Evolutionary conservation across 2,888 invertebrate genomes (phyloP).

Genomic region (Hypsopygia costalis): DNA sequence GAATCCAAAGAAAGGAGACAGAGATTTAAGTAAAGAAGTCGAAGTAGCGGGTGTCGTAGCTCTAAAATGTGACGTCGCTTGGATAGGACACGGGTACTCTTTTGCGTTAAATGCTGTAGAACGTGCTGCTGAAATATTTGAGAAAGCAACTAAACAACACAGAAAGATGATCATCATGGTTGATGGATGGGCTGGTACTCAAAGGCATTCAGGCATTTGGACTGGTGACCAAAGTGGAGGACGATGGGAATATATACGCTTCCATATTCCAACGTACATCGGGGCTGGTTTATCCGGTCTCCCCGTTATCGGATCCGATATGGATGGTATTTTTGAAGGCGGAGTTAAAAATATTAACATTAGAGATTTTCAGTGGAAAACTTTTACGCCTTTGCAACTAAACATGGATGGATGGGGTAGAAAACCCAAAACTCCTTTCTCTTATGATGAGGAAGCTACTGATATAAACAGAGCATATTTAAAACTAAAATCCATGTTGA

Average conservation of each 20-base stretch:
- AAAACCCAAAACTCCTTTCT: constrained; percentile 60
- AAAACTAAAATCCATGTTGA: constrained; percentile 63
- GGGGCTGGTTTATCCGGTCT: constrained; percentile 66
- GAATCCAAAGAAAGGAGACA: constrained; percentile 65
- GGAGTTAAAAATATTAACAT: constrained; percentile 51
- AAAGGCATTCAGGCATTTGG: constrained; percentile 66
- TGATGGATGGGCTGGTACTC: constrained; percentile 72
- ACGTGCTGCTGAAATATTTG: constrained; percentile 52
- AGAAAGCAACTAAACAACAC: constrained; percentile 33
- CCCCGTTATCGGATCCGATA: constrained; percentile 65
- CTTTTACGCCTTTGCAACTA: constrained; percentile 67
- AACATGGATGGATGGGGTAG: constrained; percentile 74
- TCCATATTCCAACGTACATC: constrained; percentile 70
- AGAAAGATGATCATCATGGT: constrained; percentile 65
- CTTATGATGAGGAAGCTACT: constrained; percentile 52
- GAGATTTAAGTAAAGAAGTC: constrained; percentile 62
- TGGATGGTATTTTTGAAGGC: constrained; percentile 69
- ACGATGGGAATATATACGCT: constrained; percentile 70
- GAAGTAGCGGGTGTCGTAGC: constrained; percentile 55
- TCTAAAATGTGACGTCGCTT: constrained; percentile 70
- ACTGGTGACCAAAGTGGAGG: constrained; percentile 70
- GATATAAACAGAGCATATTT: constrained; percentile 63
- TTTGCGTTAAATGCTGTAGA: constrained; percentile 63
- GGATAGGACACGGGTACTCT: constrained; percentile 68
- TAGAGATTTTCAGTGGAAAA: constrained; percentile 70